phyloP scores from a whole-genome alignment of 1,140 invertebrate species.

The Drosophila obscura region DNA sequence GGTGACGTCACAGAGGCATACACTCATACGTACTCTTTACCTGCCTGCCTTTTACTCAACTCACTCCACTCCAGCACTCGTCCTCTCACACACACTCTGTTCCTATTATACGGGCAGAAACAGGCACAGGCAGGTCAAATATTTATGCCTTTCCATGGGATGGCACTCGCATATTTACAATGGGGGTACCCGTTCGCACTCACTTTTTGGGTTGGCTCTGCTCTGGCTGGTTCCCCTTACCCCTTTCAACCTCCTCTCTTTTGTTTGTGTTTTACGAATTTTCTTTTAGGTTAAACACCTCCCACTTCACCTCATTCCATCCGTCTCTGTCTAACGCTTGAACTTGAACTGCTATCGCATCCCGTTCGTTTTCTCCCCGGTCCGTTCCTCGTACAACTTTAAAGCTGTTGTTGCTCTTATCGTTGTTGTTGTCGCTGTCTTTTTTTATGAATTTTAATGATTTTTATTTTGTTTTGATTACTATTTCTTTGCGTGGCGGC shows the following conservation, averaged over 20 bases:
- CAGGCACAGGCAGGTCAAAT: slow-evolving; percentile 35
- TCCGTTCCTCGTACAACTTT: slow-evolving; percentile 4
- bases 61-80: background rate
- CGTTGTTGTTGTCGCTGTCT: slow-evolving; percentile 16
- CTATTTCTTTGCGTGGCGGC: slow-evolving; percentile 45
- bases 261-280: slow-evolving; percentile 10
- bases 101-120: slow-evolving; percentile 11
- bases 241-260: slow-evolving; percentile 2
- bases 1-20: slow-evolving; percentile 45
- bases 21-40: slow-evolving; percentile 27
- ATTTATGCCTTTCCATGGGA: slow-evolving; percentile 42
- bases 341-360: slow-evolving; percentile 48
- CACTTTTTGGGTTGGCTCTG: slow-evolving; percentile 23
- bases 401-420: slow-evolving; percentile 34
- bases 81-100: background rate
- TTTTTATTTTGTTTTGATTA: slow-evolving; percentile 67
- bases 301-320: background rate
- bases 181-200: background rate
- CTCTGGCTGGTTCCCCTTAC: background rate
- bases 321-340: slow-evolving; percentile 8
- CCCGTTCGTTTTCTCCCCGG: background rate
- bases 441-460: slow-evolving; percentile 66
- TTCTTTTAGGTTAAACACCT: slow-evolving; percentile 3
- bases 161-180: slow-evolving; percentile 23
- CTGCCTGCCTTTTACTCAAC: slow-evolving; percentile 38